Evolutionary conservation across 1,140 invertebrate genomes (phyloP), one percentile per base, ranked within the genome.

Genomic region (Procambarus virginalis): DNA sequence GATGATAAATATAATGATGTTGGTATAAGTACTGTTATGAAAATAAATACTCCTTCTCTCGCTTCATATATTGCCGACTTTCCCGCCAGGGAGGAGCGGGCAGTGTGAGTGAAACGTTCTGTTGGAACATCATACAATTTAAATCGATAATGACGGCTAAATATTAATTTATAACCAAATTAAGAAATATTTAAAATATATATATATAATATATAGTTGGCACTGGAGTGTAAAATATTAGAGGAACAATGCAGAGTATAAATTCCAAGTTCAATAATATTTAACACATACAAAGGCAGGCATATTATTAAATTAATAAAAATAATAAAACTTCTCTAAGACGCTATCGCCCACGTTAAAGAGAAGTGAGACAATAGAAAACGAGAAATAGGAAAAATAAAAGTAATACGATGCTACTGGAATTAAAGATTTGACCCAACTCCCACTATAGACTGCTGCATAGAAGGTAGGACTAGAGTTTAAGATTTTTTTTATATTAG

Each of bases 61-160:
- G n/a, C 68, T 73, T 20, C 64, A 68, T 73, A 73, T 73, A 34
- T 64, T 73, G 68, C 68, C 68, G 68, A 20, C 68, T 73, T 73
- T 73, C 68, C n/a, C n/a, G 68, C 68, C 68, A 73, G 2, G 64
- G 64, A 34, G 3, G 64, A 68, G 3, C 17, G 9, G 64, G 12
- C 64, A 17, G 20, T 12, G 68, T 4, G 22, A 73, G 68, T 73
- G 68, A 73, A 64, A 4, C n/a, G 34, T 73, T 12, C 3, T 10
- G 64, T 34, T 73, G 64, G 12, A 68, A 2, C 20, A 68, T n/a
- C 5, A 64, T 14, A 8, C 17, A 17, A 17, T 20, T 17, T 4
- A 68, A 17, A 5, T 4, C 20, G 20, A 4, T 68, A 68, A 17
- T 68, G 17, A 1, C 4, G 64, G 20, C 64, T 17, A 17, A 1